Conservation (phyloP, 2,113 vertebrate species). For the Accipiter virgatus region DNA sequence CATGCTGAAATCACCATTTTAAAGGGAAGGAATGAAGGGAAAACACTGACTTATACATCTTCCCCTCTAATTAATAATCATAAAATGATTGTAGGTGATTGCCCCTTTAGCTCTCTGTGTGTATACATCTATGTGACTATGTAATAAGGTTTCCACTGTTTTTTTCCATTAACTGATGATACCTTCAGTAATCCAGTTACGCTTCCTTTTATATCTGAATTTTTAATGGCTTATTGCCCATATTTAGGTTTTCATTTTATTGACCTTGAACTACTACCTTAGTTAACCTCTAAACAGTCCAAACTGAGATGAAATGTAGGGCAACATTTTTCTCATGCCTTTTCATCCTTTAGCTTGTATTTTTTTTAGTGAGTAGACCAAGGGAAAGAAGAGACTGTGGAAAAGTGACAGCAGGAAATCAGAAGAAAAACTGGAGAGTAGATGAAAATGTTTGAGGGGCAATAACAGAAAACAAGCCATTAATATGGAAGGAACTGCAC, state of each 20-base stretch:
- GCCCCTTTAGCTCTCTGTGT: background rate
- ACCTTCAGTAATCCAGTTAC: background rate
- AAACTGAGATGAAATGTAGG: background rate
- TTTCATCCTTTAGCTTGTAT: background rate
- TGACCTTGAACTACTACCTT: background rate
- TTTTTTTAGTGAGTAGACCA: background rate
- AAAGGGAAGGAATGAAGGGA: background rate
- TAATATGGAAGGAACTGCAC: background rate
- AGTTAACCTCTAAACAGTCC: background rate
- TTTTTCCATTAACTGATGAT: background rate
- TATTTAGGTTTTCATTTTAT: background rate
- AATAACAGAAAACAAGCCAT: background rate
- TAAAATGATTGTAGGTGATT: background rate
- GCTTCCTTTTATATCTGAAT: background rate
- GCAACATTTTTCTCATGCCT: background rate
- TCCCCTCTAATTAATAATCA: background rate
- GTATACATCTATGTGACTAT: background rate
- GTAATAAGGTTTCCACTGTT: background rate
- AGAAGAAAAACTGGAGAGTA: background rate
- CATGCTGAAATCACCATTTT: background rate
- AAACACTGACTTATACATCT: background rate
- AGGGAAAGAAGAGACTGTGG: background rate
- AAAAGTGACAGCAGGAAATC: background rate
- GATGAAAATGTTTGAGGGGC: background rate
- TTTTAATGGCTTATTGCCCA: background rate